Percentiles rank a stretch among this genome's conserved stretches.
phyloP scores from a whole-genome alignment of 2,113 vertebrate species.

The Heloderma charlesbogerti region DNA sequence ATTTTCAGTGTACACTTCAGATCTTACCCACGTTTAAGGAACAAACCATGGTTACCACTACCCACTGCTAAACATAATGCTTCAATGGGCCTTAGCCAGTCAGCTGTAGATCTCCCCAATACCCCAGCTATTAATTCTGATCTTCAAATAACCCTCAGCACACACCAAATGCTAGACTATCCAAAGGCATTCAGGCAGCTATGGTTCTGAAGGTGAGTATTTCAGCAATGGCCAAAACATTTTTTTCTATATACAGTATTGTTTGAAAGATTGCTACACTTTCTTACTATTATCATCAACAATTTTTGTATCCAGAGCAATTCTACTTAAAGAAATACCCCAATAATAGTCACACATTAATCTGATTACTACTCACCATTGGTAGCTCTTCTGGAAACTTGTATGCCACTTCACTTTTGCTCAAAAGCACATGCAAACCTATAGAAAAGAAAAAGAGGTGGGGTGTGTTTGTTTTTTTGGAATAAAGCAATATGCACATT shows the following conservation, averaged over 20 bases:
- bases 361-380: slow-evolving; percentile 82
- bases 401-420: slow-evolving; percentile 93
- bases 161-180: background rate
- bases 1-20: background rate
- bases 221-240: background rate
- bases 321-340: rapidly evolving
- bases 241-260: background rate
- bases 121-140: background rate
- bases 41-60: background rate
- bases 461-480: too few relatives aligned
- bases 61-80: background rate
- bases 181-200: background rate
- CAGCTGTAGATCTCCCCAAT: background rate
- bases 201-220: background rate
- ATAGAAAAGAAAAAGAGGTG: slow-evolving; percentile 30
- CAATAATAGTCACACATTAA: background rate
- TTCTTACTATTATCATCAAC: background rate
- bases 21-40: background rate
- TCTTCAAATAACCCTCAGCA: background rate
- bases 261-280: background rate
- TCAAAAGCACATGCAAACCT: slow-evolving; percentile 96
- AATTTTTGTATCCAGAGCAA: background rate
- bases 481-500: background rate
- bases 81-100: background rate
- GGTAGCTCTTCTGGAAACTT: slow-evolving; percentile 94